Conservation (phyloP, 2,797 vertebrate species). For the Siniperca scherzeri region DNA sequence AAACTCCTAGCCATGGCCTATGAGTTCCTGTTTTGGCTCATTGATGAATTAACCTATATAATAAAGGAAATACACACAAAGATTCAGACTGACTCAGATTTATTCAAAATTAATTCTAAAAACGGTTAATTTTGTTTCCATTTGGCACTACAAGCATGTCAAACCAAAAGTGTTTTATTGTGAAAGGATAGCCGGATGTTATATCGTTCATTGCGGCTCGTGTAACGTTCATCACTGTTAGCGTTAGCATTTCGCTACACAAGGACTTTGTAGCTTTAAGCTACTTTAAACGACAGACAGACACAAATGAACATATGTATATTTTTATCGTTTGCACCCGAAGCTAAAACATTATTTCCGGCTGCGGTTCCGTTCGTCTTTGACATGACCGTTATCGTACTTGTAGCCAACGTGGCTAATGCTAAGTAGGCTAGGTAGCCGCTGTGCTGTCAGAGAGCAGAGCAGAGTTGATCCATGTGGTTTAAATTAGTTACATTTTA, state of each 20-base stretch:
- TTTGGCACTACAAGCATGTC: too few species aligned
- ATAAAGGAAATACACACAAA: background rate
- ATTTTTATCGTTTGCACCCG: background rate
- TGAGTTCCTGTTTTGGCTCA: background rate
- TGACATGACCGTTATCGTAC: too few species aligned
- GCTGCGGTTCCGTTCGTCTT: background rate
- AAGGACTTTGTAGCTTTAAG: background rate
- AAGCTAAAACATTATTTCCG: background rate
- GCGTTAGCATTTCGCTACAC: background rate
- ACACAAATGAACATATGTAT: accelerated
- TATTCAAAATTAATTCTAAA: background rate
- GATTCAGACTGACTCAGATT: background rate
- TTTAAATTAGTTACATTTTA: background rate
- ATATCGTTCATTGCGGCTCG: accelerated
- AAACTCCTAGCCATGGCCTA: too few species aligned
- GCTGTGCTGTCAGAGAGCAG: background rate
- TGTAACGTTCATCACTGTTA: background rate
- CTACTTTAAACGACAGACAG: accelerated
- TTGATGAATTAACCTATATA: background rate
- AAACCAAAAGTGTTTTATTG: slow-evolving; percentile 11
- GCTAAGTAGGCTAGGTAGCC: slow-evolving; percentile 24
- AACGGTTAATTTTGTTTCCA: background rate
- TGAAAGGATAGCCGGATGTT: slow-evolving; percentile 31
- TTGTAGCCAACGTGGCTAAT: background rate
- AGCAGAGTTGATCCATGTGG: slow-evolving; percentile 17